These are phyloP conservation scores for Micoletzkya japonica DNA, from an alignment of 2,888 invertebrate species.

Conservation along the genomic window DNA sequence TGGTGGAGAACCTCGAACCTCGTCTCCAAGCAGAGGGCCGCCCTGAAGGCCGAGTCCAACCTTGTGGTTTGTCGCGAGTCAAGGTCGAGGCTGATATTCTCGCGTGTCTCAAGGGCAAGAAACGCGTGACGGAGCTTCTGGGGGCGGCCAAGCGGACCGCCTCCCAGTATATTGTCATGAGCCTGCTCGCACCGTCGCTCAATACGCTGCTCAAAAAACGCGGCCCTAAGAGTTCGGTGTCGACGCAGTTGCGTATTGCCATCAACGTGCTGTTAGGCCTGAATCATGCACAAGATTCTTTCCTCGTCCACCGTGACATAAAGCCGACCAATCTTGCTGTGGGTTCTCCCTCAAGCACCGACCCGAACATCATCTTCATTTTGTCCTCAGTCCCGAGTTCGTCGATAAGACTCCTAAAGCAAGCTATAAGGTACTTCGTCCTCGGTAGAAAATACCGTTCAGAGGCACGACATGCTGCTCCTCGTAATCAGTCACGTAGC, in stretches of 20 bases:
- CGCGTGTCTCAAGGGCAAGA: constrained; percentile 27
- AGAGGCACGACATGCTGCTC: too few relatives aligned
- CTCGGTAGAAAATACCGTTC: too few relatives aligned
- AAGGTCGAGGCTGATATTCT: constrained; percentile 21
- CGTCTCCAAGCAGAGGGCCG: not conserved
- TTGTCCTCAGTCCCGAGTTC: constrained; percentile 50
- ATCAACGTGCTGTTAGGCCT: constrained; percentile 48
- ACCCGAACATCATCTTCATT: constrained; percentile 48
- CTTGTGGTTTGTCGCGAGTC: constrained; percentile 10
- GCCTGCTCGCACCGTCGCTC: constrained; percentile 49
- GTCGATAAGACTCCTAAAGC: too few relatives aligned
- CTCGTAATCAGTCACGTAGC: too few relatives aligned
- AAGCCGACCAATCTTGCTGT: constrained; percentile 50
- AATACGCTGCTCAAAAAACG: constrained; percentile 29
- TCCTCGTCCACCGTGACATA: constrained; percentile 49
- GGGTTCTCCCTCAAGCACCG: constrained; percentile 38
- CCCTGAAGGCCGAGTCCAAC: constrained; percentile 26
- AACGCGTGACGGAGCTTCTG: constrained; percentile 47
- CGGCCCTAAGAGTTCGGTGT: constrained; percentile 30
- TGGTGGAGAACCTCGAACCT: constrained; percentile 6
- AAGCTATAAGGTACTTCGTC: too few relatives aligned
- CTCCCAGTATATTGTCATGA: constrained; percentile 55
- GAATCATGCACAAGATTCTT: constrained; percentile 57
- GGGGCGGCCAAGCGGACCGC: constrained; percentile 42
- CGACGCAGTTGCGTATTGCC: constrained; percentile 48